phyloP scores from a whole-genome alignment of 64 coral and sea anemone species.

The Astreopora myriophthalma region DNA sequence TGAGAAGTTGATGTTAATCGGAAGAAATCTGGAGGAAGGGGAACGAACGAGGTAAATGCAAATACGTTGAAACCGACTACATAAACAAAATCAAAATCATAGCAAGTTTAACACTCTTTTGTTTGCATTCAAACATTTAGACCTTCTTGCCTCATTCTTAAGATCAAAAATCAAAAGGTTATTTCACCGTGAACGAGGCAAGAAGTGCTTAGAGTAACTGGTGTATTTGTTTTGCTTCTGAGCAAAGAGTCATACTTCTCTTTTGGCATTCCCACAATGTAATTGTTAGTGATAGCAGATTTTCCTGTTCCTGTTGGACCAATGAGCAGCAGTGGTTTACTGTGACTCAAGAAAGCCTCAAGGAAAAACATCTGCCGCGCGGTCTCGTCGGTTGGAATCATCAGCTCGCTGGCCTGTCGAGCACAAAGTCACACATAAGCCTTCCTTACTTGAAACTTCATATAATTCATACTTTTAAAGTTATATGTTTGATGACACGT shows the following conservation, averaged over 20 bases:
- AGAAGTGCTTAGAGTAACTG: too few relatives aligned
- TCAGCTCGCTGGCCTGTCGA: slow-evolving; percentile 92
- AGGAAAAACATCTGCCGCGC: slow-evolving; percentile 96
- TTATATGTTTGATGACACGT: too few relatives aligned
- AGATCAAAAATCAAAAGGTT: too few relatives aligned
- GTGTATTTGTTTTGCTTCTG: too few relatives aligned
- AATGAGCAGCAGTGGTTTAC: slow-evolving; percentile 86
- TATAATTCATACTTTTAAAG: too few relatives aligned
- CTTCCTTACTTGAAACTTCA: background rate
- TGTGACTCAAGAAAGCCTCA: slow-evolving; percentile 82
- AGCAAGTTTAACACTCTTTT: too few relatives aligned
- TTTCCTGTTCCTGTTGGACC: slow-evolving; percentile 98
- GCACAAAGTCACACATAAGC: background rate
- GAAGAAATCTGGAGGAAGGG: slow-evolving; percentile 73
- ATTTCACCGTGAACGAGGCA: too few relatives aligned
- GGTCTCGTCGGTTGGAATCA: slow-evolving; percentile 94
- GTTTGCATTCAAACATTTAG: too few relatives aligned
- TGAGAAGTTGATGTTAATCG: slow-evolving; percentile 98
- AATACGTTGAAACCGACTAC: background rate
- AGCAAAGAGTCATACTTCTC: slow-evolving; percentile 97
- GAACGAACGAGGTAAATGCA: background rate
- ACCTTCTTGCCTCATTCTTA: too few relatives aligned
- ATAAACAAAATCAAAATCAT: too few relatives aligned
- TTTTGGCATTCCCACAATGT: slow-evolving; percentile 79
- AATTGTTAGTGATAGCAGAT: slow-evolving; percentile 94